Percentiles rank a stretch among this genome's conserved stretches.
phyloP scores from a whole-genome alignment of 2,888 invertebrate species.

The Craniophora ligustri region DNA sequence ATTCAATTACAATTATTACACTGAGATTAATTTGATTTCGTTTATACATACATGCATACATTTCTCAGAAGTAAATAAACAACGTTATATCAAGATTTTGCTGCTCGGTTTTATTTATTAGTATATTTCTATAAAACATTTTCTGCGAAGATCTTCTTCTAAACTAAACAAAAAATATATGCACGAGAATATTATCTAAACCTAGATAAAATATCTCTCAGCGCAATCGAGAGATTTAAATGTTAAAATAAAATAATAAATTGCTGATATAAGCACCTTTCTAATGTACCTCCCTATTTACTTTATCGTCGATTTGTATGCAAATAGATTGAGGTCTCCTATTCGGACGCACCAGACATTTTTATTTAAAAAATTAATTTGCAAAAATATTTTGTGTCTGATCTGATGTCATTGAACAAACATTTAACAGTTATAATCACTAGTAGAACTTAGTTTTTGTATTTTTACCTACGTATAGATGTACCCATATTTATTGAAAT shows the following conservation, averaged over 20 bases:
- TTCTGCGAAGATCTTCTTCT: neutral
- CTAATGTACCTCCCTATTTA: slow-evolving; percentile 30
- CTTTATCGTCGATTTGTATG: slow-evolving; percentile 33
- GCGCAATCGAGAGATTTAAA: slow-evolving; percentile 13
- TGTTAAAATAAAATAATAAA: slow-evolving; percentile 14
- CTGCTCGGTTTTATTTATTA: too few species aligned
- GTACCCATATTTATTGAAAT: too few species aligned
- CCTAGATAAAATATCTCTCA: slow-evolving; percentile 4
- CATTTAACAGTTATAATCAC: slow-evolving; percentile 16
- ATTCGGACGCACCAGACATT: slow-evolving; percentile 14
- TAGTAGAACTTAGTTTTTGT: slow-evolving; percentile 5
- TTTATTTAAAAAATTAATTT: slow-evolving; percentile 19
- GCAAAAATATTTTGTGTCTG: too few species aligned
- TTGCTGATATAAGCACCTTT: slow-evolving; percentile 29
- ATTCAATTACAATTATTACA: too few species aligned
- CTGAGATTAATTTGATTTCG: too few species aligned
- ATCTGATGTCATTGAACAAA: too few species aligned
- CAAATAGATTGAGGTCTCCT: slow-evolving; percentile 27
- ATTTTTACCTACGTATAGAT: too few species aligned
- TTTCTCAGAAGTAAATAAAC: too few species aligned
- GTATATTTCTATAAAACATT: slow-evolving; percentile 7
- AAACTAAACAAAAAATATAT: neutral
- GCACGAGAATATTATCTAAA: slow-evolving; percentile 12
- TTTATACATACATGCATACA: too few species aligned
- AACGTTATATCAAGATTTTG: too few species aligned